Percentiles rank a stretch among this genome's conserved stretches.
phyloP scores from a whole-genome alignment of 1,140 invertebrate genomes.

The Sycophaga agraensis region DNA sequence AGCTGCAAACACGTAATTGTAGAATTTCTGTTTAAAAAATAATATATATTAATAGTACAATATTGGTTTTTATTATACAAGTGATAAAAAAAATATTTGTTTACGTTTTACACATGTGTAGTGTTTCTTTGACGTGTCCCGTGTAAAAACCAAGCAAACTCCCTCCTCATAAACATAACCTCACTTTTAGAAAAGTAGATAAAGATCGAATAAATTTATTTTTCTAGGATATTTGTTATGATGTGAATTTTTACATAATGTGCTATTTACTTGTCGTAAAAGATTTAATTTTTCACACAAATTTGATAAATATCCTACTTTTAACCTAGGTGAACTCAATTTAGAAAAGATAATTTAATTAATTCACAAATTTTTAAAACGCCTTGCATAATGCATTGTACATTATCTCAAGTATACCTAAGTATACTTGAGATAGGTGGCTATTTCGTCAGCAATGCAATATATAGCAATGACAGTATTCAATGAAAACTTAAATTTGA shows the following conservation, averaged over 20 bases:
- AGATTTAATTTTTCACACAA: no score
- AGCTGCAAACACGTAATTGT: not conserved
- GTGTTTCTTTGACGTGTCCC: slow-evolving; percentile 7
- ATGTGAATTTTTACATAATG: no score
- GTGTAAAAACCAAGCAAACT: no score
- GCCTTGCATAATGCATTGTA: not conserved
- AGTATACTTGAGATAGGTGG: no score
- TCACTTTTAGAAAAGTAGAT: no score
- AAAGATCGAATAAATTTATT: no score
- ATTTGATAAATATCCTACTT: not conserved
- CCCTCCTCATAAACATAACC: slow-evolving; percentile 29
- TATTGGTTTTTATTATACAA: not conserved
- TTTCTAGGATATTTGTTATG: no score
- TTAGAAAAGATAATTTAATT: not conserved
- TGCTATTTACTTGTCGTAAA: no score
- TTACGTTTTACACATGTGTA: not conserved
- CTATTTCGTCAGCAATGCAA: slow-evolving; percentile 8
- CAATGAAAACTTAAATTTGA: no score
- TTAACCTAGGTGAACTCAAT: not conserved
- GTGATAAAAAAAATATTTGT: not conserved
- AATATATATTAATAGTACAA: not conserved
- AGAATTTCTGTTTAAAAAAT: not conserved
- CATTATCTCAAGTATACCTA: slow-evolving; percentile 8
- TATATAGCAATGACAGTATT: no score
- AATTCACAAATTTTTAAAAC: not conserved